phyloP scores from a whole-genome alignment of 2,888 invertebrate species.

The Gnatocerus cornutus region DNA sequence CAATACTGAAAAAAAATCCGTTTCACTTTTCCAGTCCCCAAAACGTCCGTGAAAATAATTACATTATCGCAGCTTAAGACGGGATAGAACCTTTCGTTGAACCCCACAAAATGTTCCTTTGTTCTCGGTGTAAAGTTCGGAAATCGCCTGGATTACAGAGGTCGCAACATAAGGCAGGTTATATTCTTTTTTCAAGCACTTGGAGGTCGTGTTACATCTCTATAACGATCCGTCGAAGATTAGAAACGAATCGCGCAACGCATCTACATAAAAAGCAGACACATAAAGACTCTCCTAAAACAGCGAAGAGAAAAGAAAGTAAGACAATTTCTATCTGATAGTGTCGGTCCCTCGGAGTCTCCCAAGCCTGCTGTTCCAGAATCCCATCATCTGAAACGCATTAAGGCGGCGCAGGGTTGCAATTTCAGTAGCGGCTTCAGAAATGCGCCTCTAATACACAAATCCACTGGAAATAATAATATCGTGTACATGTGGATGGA shows the following conservation, averaged over 20 bases:
- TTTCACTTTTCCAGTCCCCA: too few relatives aligned
- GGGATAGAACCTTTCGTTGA: not conserved
- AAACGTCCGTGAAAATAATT: too few relatives aligned
- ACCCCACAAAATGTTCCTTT: not conserved
- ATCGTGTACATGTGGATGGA: too few relatives aligned
- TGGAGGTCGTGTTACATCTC: conserved; percentile 39
- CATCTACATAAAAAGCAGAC: conserved; percentile 42
- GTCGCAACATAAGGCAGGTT: conserved; percentile 9
- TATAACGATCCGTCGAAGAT: conserved; percentile 45
- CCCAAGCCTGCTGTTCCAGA: conserved; percentile 57
- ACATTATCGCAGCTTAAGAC: too few relatives aligned
- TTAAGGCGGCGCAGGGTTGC: conserved; percentile 60
- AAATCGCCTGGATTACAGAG: not conserved
- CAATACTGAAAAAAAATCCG: too few relatives aligned
- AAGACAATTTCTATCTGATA: conserved; percentile 60
- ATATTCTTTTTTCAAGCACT: conserved; percentile 31
- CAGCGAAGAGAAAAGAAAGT: conserved; percentile 48
- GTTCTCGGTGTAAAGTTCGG: not conserved
- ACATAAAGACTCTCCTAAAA: conserved; percentile 40
- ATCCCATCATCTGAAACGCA: conserved; percentile 63
- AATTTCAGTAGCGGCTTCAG: conserved; percentile 52
- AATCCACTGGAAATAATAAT: conserved; percentile 33
- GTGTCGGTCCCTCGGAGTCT: conserved; percentile 52
- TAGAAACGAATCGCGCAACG: conserved; percentile 49
- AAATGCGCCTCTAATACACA: conserved; percentile 52